Percentiles rank a stretch among this genome's conserved stretches.
These are phyloP conservation scores for Plotosus lineatus DNA, from an alignment of 2,113 vertebrate species.

Conservation along the genomic window DNA sequence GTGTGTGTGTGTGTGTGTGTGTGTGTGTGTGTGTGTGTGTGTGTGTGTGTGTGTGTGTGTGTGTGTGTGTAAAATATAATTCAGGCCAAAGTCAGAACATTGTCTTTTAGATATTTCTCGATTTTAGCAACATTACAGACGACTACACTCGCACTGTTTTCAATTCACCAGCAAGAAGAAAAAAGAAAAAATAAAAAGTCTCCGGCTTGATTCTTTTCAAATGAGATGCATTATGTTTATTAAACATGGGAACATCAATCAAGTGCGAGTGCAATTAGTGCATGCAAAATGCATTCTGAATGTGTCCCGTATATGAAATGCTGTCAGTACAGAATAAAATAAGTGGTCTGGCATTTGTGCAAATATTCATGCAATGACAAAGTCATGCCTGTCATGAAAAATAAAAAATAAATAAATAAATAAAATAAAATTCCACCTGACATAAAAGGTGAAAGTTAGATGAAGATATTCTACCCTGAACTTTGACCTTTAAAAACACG, in stretches of 20 bases:
- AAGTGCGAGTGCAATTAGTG: conserved; percentile 23
- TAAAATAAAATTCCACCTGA: too few relatives aligned
- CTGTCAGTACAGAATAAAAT: conserved; percentile 66
- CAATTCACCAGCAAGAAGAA: background rate
- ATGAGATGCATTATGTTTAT: conserved; percentile 57
- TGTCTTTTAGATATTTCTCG: background rate
- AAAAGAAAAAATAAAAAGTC: background rate
- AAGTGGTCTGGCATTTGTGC: conserved; percentile 25
- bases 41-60: too few relatives aligned
- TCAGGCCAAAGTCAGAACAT: background rate
- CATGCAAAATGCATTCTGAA: conserved; percentile 58
- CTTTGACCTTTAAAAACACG: background rate
- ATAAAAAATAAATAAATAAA: too few relatives aligned
- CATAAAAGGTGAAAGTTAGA: background rate
- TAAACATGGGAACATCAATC: conserved; percentile 61
- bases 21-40: too few relatives aligned
- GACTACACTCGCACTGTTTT: background rate
- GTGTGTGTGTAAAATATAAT: too few relatives aligned
- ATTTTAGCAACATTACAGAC: background rate
- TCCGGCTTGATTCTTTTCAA: conserved; percentile 20
- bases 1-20: too few relatives aligned
- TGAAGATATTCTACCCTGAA: background rate
- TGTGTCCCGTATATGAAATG: conserved; percentile 64
- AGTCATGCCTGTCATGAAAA: too few relatives aligned
- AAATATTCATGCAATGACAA: background rate